Conservation (phyloP, 2,113 vertebrate genomes). For the Centropus bengalensis region DNA sequence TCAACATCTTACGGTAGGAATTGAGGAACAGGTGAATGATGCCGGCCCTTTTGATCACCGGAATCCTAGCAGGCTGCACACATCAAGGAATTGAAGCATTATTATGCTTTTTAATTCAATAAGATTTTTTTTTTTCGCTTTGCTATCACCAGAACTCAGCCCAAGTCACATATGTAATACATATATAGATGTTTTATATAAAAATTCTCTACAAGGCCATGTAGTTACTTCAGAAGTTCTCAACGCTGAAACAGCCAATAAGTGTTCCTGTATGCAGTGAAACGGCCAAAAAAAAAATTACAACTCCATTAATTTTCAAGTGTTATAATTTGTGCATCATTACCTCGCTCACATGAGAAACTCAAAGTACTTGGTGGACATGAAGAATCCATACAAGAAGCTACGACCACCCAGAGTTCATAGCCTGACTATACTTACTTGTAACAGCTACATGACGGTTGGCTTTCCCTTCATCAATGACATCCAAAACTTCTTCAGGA, state of each 20-base stretch:
- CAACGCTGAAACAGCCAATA: background rate
- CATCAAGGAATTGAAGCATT: background rate
- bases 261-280: background rate
- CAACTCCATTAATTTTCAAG: background rate
- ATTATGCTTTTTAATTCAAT: background rate
- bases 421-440: slow-evolving; percentile 77
- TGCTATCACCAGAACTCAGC: background rate
- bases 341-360: fast-evolving
- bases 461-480: slow-evolving; percentile 95
- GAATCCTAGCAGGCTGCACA: background rate
- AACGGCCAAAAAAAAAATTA: fast-evolving
- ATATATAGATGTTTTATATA: background rate
- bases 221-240: background rate
- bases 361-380: background rate
- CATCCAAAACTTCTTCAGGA: slow-evolving; percentile 95
- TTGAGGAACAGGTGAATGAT: background rate
- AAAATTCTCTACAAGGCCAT: fast-evolving
- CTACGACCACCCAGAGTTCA: background rate
- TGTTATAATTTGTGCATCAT: fast-evolving
- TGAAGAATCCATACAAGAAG: background rate
- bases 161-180: fast-evolving
- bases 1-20: background rate
- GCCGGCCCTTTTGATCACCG: background rate
- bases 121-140: background rate
- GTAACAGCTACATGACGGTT: slow-evolving; percentile 96